These are phyloP conservation scores for Pollenia labialis DNA, from an alignment of 2,888 invertebrate genomes.

Conservation along the genomic window DNA sequence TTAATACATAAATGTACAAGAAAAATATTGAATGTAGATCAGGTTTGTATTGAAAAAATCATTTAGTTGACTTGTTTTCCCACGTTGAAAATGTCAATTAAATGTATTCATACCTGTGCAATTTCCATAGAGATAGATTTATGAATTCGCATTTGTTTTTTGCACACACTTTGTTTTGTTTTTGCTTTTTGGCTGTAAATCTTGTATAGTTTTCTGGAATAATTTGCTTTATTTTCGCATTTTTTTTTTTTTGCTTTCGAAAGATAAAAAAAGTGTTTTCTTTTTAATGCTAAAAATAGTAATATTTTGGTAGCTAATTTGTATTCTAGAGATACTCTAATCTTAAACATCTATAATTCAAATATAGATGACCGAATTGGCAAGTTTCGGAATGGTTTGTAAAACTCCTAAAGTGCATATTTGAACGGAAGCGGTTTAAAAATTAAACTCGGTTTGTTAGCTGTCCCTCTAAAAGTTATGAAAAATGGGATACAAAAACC, in stretches of 20 bases:
- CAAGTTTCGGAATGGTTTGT: too few relatives aligned
- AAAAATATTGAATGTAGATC: constrained; percentile 35
- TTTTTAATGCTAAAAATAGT: too few relatives aligned
- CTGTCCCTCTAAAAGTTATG: too few relatives aligned
- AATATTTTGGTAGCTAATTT: background rate
- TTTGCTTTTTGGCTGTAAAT: background rate
- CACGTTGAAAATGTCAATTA: constrained; percentile 72
- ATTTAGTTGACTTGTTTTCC: constrained; percentile 71
- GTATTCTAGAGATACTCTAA: background rate
- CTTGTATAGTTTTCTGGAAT: background rate
- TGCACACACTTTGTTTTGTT: background rate
- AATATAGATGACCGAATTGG: too few relatives aligned
- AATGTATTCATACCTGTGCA: constrained; percentile 70
- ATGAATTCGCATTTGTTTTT: constrained; percentile 55
- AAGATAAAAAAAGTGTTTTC: background rate
- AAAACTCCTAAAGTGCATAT: too few relatives aligned
- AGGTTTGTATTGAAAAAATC: constrained; percentile 64
- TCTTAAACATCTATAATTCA: too few relatives aligned
- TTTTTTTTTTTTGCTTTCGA: background rate
- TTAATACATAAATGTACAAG: constrained; percentile 26
- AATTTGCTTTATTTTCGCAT: constrained; percentile 2
- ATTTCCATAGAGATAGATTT: constrained; percentile 68
- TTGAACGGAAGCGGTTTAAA: too few relatives aligned
- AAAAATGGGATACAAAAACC: too few relatives aligned
- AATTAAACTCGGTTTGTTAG: too few relatives aligned